Evolutionary conservation across 2,888 invertebrate species (phyloP), one percentile per base, ranked within the genome.

Genomic region (Ganaspis brasiliensis): DNA sequence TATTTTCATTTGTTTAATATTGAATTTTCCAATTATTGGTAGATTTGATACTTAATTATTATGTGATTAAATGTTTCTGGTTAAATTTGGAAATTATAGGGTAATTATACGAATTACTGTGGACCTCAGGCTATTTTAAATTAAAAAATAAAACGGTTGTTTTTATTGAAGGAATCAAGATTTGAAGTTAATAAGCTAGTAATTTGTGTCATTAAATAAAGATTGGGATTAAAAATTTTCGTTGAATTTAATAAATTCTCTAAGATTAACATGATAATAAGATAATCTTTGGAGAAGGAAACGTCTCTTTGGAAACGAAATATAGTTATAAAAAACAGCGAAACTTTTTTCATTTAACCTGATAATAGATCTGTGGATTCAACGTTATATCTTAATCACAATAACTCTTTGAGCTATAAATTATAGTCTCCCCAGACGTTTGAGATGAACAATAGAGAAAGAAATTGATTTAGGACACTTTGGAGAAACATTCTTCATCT

Each of bases 381-480:
- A 10, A 56, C 24, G 31, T 31, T 31, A 59, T 16, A 59, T 16
- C 57, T n/a, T 31, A 26, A 31, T 16, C 31, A 31, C 26, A 26
- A 8, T 24, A 26, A 26, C 31, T 14, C 57, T 59, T 31, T 59
- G 26, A 9, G n/a, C 24, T n/a, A 57, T 24, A 57, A 14, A n/a
- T 26, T 31, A 24, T 56, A 24, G 24, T 56, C 40, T 56, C 5
- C 56, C 56, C 4, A 24, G 9, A 21, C 24, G 21, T 24, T 12
- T 16, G n/a, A n/a, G 31, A 14, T 31, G 57, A 59, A 59, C 26
- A 59, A 59, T 26, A 59, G 8, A 1, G 12, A 1, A 59, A 0
- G 9, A 59, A 59, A 31, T 59, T 59, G 57, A 59, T 59, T 59
- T 31, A 59, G 26, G 16, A n/a, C 57, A 59, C 21, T 59, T 59